Base-by-base conservation (phyloP, 2,797 vertebrate species). In the Enteromius unitaeniatus region DNA sequence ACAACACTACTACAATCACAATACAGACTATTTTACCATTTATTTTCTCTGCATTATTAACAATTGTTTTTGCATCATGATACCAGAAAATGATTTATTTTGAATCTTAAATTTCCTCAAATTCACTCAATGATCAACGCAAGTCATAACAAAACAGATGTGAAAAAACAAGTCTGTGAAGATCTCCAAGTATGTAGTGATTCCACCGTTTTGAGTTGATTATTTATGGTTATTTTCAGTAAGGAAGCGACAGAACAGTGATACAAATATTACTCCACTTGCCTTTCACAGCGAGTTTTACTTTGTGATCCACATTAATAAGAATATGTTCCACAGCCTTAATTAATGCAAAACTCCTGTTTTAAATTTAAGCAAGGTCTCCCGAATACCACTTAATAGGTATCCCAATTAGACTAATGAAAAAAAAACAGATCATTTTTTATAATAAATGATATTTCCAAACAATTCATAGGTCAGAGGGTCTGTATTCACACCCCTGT, bases 321-420 rank as follows among this genome's bases (percentile, higher is more conserved):
- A 78, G 15, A 83, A 37, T 13, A 55, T 37, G 82, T 81, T 69
- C 64, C 40, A 28, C 45, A 75, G 40, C 45, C 68, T 77, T 85
- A 84, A 89, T 85, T 88, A 87, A 86, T 78, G 87, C 70, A 49
- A 42, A 37, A 53, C 8, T 17, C 70, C 26, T 40, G 13, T 21
- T 75, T 82, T 68, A 62, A 40, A 79, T 90, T 89, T 88, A 82
- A 81, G 85, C 51, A 49, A 86, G 40, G 64, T 78, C 14, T 74
- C 77, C 72, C 6, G n/a, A 67, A 83, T 62, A 23, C 58, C 84
- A 70, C 78, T 85, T 89, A 88, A 84, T 77, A 79, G 64, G 69
- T 82, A 85, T 80, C 84, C 85, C 73, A 89, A 86, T 78, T 90
- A 92, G 45, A 79, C 68, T 85, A 10, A 89, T 85, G 85, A 86